A percentile compares a stretch with the other conserved stretches of the same genome.
Conservation (phyloP, 2,888 invertebrate genomes). For the Heliconius charithonia region DNA sequence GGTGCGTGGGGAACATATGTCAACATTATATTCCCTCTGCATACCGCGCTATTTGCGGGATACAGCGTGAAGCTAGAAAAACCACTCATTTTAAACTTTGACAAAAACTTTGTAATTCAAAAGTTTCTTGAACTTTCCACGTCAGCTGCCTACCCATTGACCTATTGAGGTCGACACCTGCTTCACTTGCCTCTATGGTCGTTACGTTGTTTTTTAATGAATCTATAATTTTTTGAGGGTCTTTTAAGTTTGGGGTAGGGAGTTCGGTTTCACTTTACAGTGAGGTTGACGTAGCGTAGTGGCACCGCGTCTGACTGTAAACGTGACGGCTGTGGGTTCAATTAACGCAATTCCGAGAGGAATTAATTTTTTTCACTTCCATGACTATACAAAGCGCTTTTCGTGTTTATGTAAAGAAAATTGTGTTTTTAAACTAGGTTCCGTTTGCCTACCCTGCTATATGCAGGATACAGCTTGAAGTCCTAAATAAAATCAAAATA, state of each 20-base stretch:
- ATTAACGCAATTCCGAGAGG: background rate
- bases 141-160: conserved; percentile 29
- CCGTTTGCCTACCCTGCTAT: no score
- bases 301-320: no score
- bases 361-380: background rate
- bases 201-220: background rate
- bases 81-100: background rate
- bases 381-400: no score
- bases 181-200: conserved; percentile 5
- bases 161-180: conserved; percentile 27
- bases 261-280: background rate
- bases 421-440: no score
- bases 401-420: no score
- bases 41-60: background rate
- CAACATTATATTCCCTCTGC: background rate
- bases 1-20: no score
- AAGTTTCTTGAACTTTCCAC: background rate
- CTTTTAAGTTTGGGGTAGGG: background rate
- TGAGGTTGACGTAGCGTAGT: background rate
- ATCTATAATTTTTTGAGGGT: conserved; percentile 7
- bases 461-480: no score
- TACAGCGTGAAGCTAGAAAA: background rate
- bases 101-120: conserved; percentile 7
- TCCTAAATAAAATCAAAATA: no score
- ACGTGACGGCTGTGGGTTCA: background rate